Percentiles rank a stretch among this genome's conserved stretches.
Conservation (phyloP, 1,140 invertebrate genomes). For the Drosophila jambulina region DNA sequence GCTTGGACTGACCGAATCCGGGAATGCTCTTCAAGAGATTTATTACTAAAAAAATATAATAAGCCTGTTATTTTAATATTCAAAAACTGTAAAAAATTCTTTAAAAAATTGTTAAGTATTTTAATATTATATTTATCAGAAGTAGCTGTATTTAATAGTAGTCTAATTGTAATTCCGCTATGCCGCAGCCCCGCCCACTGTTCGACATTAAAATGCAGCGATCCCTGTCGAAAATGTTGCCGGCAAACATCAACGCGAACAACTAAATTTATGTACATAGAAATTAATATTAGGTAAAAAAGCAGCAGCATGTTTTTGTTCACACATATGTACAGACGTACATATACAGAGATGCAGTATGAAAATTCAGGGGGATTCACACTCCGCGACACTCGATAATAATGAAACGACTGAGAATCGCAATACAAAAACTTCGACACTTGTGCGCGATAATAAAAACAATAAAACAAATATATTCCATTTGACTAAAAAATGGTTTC, state of each 20-base stretch:
- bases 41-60: not conserved
- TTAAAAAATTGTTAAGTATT: no score
- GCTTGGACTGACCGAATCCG: not conserved
- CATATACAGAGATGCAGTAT: not conserved
- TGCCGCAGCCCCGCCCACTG: constrained; percentile 2
- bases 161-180: no score
- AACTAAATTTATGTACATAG: constrained; percentile 81
- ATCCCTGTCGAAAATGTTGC: constrained; percentile 67
- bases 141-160: not conserved
- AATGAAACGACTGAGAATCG: constrained; percentile 28
- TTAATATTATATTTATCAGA: no score
- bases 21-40: constrained; percentile 12
- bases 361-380: constrained; percentile 20
- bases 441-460: constrained; percentile 53
- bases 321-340: not conserved
- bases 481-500: constrained; percentile 37
- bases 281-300: constrained; percentile 73
- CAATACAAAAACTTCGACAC: constrained; percentile 31
- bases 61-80: no score
- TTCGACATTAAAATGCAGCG: constrained; percentile 65
- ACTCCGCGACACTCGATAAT: constrained; percentile 26
- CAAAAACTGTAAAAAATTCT: not conserved
- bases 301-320: constrained; percentile 25
- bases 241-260: constrained; percentile 44
- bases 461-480: constrained; percentile 55